phyloP scores from a whole-genome alignment of 2,113 vertebrate genomes.

The Anser brachyrhynchus region DNA sequence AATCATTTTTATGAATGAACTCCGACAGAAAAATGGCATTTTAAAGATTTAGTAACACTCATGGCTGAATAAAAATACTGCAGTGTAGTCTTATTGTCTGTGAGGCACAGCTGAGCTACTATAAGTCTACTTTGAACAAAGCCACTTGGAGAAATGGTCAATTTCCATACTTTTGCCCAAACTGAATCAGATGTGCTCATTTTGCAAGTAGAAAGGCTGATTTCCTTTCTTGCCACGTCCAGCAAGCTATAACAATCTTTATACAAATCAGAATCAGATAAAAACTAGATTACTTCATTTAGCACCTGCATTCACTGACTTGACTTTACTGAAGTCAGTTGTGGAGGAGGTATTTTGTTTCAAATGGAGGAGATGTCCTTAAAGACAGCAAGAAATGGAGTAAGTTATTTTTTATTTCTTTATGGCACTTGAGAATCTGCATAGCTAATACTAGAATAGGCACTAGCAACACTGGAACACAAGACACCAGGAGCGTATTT shows the following conservation, averaged over 20 bases:
- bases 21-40: conserved; percentile 27
- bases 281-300: neutral
- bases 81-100: neutral
- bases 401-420: neutral
- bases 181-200: neutral
- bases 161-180: neutral
- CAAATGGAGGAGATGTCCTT: neutral
- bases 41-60: conserved; percentile 64
- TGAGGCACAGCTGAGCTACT: neutral
- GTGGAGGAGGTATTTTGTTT: neutral
- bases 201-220: neutral
- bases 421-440: neutral
- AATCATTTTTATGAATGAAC: conserved; percentile 46
- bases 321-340: neutral
- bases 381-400: neutral
- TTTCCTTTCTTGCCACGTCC: neutral
- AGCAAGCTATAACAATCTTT: neutral
- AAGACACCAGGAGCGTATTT: neutral
- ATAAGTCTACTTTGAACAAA: neutral
- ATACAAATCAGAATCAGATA: neutral
- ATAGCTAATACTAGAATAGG: neutral
- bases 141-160: neutral
- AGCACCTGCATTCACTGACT: neutral
- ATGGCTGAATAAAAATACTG: conserved; percentile 31
- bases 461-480: neutral